phyloP scores from a whole-genome alignment of 2,797 vertebrate species.

The Orientallactaga sibirica region DNA sequence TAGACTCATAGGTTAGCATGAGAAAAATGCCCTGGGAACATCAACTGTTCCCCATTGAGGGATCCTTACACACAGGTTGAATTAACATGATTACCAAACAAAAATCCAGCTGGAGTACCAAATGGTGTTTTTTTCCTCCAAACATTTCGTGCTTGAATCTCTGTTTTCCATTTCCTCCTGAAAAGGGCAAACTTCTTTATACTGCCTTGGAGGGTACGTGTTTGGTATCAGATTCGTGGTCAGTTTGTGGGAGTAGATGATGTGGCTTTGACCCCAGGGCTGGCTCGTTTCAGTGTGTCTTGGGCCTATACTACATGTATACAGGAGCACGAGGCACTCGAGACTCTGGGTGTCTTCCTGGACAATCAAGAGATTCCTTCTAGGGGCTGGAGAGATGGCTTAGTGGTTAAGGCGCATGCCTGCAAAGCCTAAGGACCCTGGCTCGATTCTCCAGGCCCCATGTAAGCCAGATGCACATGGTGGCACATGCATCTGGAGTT shows the following conservation, averaged over 20 bases:
- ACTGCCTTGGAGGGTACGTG: not conserved
- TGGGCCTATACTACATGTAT: not conserved
- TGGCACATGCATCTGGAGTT: too few species aligned
- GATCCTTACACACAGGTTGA: not conserved
- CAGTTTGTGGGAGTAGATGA: not conserved
- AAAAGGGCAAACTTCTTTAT: not conserved
- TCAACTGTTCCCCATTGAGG: not conserved
- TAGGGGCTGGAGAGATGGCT: too few species aligned
- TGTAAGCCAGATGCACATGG: too few species aligned
- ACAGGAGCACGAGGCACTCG: too few species aligned
- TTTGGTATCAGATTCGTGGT: not conserved
- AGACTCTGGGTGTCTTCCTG: too few species aligned
- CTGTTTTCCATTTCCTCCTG: not conserved
- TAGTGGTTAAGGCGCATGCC: too few species aligned
- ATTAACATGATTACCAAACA: not conserved
- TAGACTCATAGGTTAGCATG: not conserved
- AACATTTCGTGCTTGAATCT: not conserved
- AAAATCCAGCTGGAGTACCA: not conserved
- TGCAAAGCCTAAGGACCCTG: too few species aligned
- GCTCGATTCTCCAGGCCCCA: too few species aligned
- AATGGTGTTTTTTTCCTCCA: not conserved
- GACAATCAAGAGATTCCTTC: too few species aligned
- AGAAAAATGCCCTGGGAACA: not conserved
- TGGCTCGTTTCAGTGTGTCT: not conserved
- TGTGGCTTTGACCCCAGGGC: not conserved